These are phyloP conservation scores for Elysia chlorotica DNA, from an alignment of 1,140 invertebrate genomes.

Conservation along the genomic window DNA sequence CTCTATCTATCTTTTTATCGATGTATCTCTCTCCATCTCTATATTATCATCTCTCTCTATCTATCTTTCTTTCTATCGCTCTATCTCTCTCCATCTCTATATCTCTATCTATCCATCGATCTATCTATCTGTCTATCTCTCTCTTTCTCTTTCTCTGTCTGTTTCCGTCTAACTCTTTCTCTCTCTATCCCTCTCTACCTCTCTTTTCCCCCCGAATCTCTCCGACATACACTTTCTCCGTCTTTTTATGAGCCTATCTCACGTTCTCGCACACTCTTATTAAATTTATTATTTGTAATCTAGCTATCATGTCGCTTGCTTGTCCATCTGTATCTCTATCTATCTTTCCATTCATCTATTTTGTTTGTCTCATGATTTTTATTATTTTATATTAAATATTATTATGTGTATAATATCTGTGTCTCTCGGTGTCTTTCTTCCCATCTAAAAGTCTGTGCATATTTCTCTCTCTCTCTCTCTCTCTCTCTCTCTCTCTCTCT, in stretches of 20 bases:
- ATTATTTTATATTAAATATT: too few species aligned
- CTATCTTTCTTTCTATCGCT: neutral
- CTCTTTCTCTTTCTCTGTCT: neutral
- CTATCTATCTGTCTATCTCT: neutral
- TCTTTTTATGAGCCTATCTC: neutral
- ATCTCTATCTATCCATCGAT: neutral
- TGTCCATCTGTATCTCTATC: neutral
- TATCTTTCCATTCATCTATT: neutral
- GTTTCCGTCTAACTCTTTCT: neutral
- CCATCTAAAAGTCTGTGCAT: too few species aligned
- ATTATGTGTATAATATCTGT: too few species aligned
- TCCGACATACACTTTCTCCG: too few species aligned
- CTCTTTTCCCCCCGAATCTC: neutral
- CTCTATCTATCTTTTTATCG: neutral
- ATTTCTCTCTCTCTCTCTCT: constrained; percentile 2
- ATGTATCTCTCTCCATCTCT: neutral
- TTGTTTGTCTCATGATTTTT: neutral
- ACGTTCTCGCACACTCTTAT: too few species aligned
- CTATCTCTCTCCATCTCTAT: neutral
- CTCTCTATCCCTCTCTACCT: neutral
- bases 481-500: constrained; percentile 11
- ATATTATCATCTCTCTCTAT: neutral
- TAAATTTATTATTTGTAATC: too few species aligned
- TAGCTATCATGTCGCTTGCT: neutral
- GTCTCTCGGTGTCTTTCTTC: too few species aligned